These are phyloP conservation scores for Melieria crassipennis DNA, from an alignment of 2,888 invertebrate genomes.

Conservation along the genomic window DNA sequence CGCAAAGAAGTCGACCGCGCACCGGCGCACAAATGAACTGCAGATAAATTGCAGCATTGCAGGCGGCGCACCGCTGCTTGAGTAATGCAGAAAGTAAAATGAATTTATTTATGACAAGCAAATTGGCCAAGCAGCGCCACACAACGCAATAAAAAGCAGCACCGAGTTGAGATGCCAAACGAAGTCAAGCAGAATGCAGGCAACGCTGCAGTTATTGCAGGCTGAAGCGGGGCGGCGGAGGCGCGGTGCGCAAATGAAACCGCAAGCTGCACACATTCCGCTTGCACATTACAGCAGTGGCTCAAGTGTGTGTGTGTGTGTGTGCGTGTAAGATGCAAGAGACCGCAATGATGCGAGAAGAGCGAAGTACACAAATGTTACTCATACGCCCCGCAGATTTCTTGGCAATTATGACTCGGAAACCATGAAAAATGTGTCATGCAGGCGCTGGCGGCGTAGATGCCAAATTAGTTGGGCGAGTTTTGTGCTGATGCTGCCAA, in stretches of 20 bases:
- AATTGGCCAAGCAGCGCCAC: background rate
- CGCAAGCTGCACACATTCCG: no score
- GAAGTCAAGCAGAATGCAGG: constrained; percentile 1
- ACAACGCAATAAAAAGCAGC: background rate
- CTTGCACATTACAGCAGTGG: background rate
- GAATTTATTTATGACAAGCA: no score
- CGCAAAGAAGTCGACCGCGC: background rate
- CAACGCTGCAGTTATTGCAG: background rate
- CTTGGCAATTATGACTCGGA: no score
- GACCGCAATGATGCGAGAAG: no score
- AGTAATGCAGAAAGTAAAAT: background rate
- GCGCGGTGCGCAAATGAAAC: background rate
- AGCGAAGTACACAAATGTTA: no score
- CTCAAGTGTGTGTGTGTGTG: background rate
- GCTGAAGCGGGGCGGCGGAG: background rate
- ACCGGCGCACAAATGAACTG: background rate
- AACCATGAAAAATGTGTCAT: no score
- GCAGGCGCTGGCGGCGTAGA: no score
- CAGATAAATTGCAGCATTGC: constrained; percentile 34
- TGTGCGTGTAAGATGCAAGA: background rate
- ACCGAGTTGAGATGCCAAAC: constrained; percentile 10
- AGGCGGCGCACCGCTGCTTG: constrained; percentile 1
- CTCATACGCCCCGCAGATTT: no score
- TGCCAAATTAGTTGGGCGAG: no score
- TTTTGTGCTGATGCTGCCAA: no score